Base-by-base conservation (phyloP, 1,140 invertebrate genomes). In the Parasteatoda tepidariorum region DNA sequence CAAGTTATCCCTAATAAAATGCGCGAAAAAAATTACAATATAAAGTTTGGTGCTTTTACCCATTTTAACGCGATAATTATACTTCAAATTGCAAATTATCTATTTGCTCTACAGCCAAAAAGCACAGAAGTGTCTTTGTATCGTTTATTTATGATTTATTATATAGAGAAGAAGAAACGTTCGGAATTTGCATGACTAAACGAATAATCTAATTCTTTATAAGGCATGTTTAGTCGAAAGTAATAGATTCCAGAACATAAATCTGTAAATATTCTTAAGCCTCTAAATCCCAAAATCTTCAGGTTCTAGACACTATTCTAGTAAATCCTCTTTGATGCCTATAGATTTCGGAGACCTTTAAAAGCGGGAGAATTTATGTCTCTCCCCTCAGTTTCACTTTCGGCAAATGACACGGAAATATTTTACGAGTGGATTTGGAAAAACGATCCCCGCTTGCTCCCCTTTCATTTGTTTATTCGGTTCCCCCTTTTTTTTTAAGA, bases 381-480 rank as follows among this genome's bases (percentile, higher is more conserved):
- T 30, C 61, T 38, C 61, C 24, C 41, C 74, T 18, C 74, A 48
- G 31, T 76, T 66, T 76, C n/a, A 9, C 61, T 76, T 76, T 78
- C 61, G 54, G 34, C 62, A 78, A 78, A 78, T 78, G 61, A 78
- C 74, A 54, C 74, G 61, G 74, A 78, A 78, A 78, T 78, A 78
- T 78, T 78, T 78, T 78, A 78, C 61, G 74, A 66, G 59, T 54
- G 74, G 74, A 64, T 78, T 66, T 78, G 24, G 74, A 33, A 48
- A 48, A 78, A 78, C 61, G 61, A 57, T 26, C 33, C 11, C 11
- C 18, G 15, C 18, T 62, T 22, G 55, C 15, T 48, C 33, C 18
- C 24, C 18, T 26, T n/a, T 70, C 30, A 28, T 28, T 73, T 73
- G 48, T 68, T 73, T 33, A 73, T 33, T 41, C 26, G 59, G 55